phyloP scores from a whole-genome alignment of 2,888 invertebrate species.

The Sepioteuthis lessoniana region DNA sequence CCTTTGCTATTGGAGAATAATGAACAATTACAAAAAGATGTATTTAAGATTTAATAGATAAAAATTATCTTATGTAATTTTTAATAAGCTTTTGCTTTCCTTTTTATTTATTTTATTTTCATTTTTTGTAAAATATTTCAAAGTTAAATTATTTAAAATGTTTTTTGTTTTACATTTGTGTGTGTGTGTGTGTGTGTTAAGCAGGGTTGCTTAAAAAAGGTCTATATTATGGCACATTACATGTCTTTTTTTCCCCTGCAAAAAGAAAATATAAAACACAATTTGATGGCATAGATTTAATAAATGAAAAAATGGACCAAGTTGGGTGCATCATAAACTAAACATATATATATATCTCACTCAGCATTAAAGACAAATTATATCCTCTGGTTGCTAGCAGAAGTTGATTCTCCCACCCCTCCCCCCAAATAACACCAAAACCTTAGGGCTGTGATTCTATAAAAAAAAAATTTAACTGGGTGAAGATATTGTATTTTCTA shows the following conservation, averaged over 20 bases:
- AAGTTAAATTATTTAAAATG: not conserved
- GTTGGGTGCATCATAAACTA: not conserved
- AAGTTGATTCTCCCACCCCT: not conserved
- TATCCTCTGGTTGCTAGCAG: conserved; percentile 8
- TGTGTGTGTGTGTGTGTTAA: too few species aligned
- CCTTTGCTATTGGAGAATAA: not conserved
- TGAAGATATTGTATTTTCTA: not conserved
- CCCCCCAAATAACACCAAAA: not conserved
- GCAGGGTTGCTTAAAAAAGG: not conserved
- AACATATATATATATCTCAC: not conserved
- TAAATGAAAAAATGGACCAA: conserved; percentile 2
- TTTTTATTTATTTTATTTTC: not conserved
- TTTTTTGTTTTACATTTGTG: not conserved
- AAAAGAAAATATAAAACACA: not conserved
- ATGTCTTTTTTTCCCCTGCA: not conserved
- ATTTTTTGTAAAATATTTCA: not conserved
- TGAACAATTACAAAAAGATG: conserved; percentile 3
- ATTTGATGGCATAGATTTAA: not conserved
- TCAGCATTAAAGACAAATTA: not conserved
- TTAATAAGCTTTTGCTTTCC: not conserved
- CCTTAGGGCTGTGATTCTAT: conserved; percentile 12
- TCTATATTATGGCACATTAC: not conserved
- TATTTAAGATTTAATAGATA: conserved; percentile 3
- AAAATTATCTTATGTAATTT: not conserved
- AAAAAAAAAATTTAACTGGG: not conserved